Conservation (phyloP, 1,140 invertebrate genomes). For the Pachypeltis micranthus region DNA sequence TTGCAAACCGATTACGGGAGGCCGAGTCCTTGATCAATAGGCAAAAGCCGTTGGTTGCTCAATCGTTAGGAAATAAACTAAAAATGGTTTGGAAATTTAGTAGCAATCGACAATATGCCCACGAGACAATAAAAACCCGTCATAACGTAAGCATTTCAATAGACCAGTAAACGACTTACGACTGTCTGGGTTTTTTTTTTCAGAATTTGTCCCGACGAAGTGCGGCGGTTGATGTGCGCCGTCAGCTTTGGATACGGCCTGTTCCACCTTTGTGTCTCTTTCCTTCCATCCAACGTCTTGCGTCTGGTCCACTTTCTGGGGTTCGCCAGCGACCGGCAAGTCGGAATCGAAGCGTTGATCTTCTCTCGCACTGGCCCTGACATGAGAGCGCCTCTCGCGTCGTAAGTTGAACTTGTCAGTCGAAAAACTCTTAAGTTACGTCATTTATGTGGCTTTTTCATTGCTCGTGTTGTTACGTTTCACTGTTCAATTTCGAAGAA, state of each 20-base stretch:
- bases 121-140: too few relatives aligned
- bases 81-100: too few relatives aligned
- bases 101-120: too few relatives aligned
- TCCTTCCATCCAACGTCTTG: conserved; percentile 53
- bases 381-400: conserved; percentile 59
- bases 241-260: conserved; percentile 62
- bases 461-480: neutral
- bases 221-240: conserved; percentile 50
- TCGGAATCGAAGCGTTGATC: conserved; percentile 49
- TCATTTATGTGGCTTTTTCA: neutral
- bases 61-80: too few relatives aligned
- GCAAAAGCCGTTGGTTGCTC: too few relatives aligned
- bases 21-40: too few relatives aligned
- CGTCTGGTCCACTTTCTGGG: conserved; percentile 56
- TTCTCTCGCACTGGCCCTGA: conserved; percentile 50
- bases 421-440: conserved; percentile 13
- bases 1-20: too few relatives aligned
- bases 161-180: too few relatives aligned
- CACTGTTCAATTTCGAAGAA: neutral
- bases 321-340: conserved; percentile 53
- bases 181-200: too few relatives aligned
- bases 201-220: conserved; percentile 38
- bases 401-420: conserved; percentile 37
- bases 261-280: conserved; percentile 56
- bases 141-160: too few relatives aligned